Evolutionary conservation across 2,113 vertebrate genomes (phyloP), one percentile per base, ranked within the genome.

Genomic region (Nothobranchius furzeri): DNA sequence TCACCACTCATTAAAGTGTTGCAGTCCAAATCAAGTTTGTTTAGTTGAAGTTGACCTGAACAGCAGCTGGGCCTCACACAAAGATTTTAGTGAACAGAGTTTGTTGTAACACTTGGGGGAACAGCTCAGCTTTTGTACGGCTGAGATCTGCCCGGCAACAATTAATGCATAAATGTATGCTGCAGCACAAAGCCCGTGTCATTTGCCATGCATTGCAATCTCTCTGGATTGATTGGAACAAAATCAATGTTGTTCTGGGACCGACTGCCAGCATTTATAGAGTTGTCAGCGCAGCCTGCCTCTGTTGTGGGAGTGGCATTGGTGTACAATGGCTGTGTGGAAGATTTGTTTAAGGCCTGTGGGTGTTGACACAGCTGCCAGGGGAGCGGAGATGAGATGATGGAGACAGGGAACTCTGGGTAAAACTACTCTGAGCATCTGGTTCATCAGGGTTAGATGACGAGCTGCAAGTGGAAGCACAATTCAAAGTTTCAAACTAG

Each of bases 321-420:
- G 66, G 73, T 60, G 81, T 81, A 84, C 89, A 85, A 86, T 60
- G 82, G 85, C 66, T 67, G 74, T 57, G 68, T 25, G 76, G 72
- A 85, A 48, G 82, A 83, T 91, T 90, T 91, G 87, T 90, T 90
- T 92, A 87, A 90, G 85, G 79, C 78, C 75, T 74, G 62, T 66
- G 78, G 81, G 69, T 92, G 91, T 94, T 92, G 90, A 92, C 89
- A 93, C 90, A 90, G 93, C 91, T 93, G 91, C 85, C 83, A 81
- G 20, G 46, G 53, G 76, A 79, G 83, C n/a, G 3, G 72, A 50
- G 77, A 71, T 52, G 72, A 68, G 68, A 78, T 4, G 77, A 69
- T 67, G 54, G 77, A 82, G 75, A 73, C 42, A 10, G 49, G 64
- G 75, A 86, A 25, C 81, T 83, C 85, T 82, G 68, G 69, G 78